Evolutionary conservation across 2,797 vertebrate species (phyloP), one percentile per base, ranked within the genome.

Genomic region (Carapus acus): DNA sequence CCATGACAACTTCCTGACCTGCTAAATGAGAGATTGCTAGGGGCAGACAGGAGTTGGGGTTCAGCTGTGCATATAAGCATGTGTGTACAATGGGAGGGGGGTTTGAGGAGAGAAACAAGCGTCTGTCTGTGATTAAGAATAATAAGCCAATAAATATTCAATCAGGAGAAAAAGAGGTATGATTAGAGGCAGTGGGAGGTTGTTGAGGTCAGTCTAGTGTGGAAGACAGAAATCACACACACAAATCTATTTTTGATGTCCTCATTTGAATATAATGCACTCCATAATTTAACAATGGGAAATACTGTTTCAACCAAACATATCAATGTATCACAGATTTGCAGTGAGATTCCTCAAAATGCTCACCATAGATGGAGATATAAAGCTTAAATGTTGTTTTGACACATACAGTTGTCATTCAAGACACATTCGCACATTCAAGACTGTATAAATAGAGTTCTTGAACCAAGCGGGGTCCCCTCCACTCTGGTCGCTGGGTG

Each of bases 71-170:
- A 51, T 67, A 69, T 63, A 62, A 47, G 43, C 19, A 39, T 29
- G 38, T 40, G 36, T 20, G 43, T 51, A 42, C 29, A 56, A 52
- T 23, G 27, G 22, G 22, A 39, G 22, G 43, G 40, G 24, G 24
- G 24, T 27, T 48, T 53, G 57, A 64, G 44, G 40, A 59, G 56
- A 61, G 55, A 71, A 70, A 74, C 47, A 76, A 66, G 65, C 54
- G 61, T 21, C 79, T 72, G 70, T 53, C 68, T 81, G 75, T 83
- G 80, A 83, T 84, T 82, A 82, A 82, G 78, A 85, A 81, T 84
- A 83, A 84, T 83, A 83, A 82, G 80, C 69, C 79, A 84, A 84
- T 82, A 82, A 83, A 83, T 83, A 85, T 85, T 82, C 78, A 80
- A 78, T 81, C 66, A 77, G 74, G 71, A 78, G 70, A 62, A 73